Percentiles rank a stretch among this genome's conserved stretches.
Evolutionary conservation across 2,113 vertebrate species (phyloP).

Genomic region (Stegastes partitus): DNA sequence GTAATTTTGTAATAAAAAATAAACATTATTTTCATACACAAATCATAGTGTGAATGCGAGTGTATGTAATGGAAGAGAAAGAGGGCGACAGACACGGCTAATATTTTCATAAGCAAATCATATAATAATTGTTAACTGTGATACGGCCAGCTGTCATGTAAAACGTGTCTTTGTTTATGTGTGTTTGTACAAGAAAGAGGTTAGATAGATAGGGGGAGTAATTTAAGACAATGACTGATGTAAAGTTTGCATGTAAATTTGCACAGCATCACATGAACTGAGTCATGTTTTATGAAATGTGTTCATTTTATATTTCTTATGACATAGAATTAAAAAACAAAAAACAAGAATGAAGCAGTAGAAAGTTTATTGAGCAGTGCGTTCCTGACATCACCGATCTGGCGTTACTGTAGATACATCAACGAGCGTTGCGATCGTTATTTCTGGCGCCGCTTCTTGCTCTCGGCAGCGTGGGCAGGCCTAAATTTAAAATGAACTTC

Average conservation of each 20-base stretch:
- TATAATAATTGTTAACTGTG: constrained; percentile 7
- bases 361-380: constrained; percentile 25
- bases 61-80: neutral
- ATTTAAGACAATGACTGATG: constrained; percentile 1
- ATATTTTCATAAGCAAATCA: constrained; percentile 10
- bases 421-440: constrained; percentile 7
- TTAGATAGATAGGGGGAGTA: constrained; percentile 12
- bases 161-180: constrained; percentile 7
- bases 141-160: neutral
- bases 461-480: constrained; percentile 11
- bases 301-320: no score
- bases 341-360: neutral
- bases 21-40: constrained; percentile 35
- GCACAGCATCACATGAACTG: neutral
- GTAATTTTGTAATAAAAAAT: neutral
- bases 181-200: constrained; percentile 8
- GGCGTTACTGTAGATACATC: constrained; percentile 8
- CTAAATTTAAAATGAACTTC: constrained; percentile 56
- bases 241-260: neutral
- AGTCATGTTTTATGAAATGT: neutral
- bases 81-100: neutral
- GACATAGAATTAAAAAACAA: neutral
- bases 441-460: neutral
- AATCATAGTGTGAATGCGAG: neutral
- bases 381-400: constrained; percentile 32